phyloP scores from a whole-genome alignment of 2,797 vertebrate species.

The Sebastolobus alascanus region DNA sequence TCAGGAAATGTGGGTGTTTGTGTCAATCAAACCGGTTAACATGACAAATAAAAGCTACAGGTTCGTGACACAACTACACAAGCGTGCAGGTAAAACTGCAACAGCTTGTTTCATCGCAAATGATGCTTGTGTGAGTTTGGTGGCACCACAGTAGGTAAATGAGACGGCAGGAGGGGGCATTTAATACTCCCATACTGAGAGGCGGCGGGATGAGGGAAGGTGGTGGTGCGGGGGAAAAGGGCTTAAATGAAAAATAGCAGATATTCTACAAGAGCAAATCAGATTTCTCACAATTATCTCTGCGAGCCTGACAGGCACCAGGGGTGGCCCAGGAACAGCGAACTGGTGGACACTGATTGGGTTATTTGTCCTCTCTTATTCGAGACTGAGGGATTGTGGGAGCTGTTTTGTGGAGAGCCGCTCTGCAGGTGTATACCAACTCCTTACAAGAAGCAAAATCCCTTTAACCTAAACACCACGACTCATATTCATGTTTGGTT shows the following conservation, averaged over 20 bases:
- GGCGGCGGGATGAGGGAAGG: slow-evolving; percentile 46
- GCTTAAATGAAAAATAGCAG: slow-evolving; percentile 90
- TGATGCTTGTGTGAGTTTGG: slow-evolving; percentile 29
- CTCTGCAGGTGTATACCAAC: slow-evolving; percentile 85
- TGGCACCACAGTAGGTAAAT: slow-evolving; percentile 76
- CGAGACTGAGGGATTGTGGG: slow-evolving; percentile 89
- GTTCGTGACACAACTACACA: slow-evolving; percentile 6
- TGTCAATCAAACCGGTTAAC: slow-evolving; percentile 30
- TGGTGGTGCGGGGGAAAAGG: slow-evolving; percentile 59
- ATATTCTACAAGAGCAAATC: slow-evolving; percentile 91
- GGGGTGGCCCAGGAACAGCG: slow-evolving; percentile 88
- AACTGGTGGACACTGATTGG: slow-evolving; percentile 91
- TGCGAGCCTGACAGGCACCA: slow-evolving; percentile 92
- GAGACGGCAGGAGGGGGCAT: slow-evolving; percentile 69
- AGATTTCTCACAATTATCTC: slow-evolving; percentile 99
- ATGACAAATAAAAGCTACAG: slow-evolving; percentile 10
- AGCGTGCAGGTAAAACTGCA: slow-evolving; percentile 14
- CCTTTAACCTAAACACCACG: slow-evolving; percentile 9
- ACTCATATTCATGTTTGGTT: not conserved
- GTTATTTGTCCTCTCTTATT: slow-evolving; percentile 95
- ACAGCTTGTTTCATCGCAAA: slow-evolving; percentile 36
- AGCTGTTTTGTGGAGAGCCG: slow-evolving; percentile 87
- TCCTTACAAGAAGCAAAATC: slow-evolving; percentile 13
- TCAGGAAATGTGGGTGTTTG: slow-evolving; percentile 22
- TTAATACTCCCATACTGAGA: slow-evolving; percentile 64